Percentiles rank a stretch among this genome's conserved stretches.
Evolutionary conservation across 2,797 vertebrate genomes (phyloP).

Genomic region (Helicolenus hilgendorfi): DNA sequence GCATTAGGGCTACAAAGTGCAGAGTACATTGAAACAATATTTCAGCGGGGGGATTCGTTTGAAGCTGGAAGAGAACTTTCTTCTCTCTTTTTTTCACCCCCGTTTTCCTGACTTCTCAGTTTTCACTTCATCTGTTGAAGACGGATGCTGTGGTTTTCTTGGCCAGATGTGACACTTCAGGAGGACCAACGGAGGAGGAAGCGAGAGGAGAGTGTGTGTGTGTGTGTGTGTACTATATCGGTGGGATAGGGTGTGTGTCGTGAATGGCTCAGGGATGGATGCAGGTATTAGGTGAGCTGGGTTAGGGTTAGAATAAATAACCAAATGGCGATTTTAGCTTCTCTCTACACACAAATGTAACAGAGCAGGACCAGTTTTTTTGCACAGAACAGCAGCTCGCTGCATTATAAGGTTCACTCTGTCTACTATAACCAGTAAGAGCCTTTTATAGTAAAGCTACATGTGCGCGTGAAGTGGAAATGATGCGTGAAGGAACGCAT

Average conservation of each 20-base stretch:
- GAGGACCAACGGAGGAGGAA: constrained; percentile 18
- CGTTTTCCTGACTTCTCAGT: constrained; percentile 48
- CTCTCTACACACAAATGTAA: constrained; percentile 8
- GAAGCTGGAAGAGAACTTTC: constrained; percentile 54
- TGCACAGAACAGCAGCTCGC: constrained; percentile 17
- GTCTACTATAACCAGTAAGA: background rate
- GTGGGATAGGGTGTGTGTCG: background rate
- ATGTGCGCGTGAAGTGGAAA: constrained; percentile 11
- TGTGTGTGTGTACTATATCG: background rate
- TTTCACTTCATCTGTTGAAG: constrained; percentile 69
- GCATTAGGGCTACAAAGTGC: constrained; percentile 73
- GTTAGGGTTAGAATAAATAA: background rate
- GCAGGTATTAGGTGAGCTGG: background rate
- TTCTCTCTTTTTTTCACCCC: background rate
- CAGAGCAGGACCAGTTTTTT: background rate
- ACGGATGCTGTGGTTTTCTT: constrained; percentile 66
- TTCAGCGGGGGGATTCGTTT: constrained; percentile 74
- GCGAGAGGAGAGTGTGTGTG: background rate
- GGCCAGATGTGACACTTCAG: constrained; percentile 71
- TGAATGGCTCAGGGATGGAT: background rate
- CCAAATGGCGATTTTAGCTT: constrained; percentile 3
- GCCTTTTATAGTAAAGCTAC: constrained; percentile 13
- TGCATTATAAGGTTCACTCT: constrained; percentile 33
- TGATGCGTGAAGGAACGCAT: constrained; percentile 47
- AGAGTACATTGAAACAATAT: constrained; percentile 78